Evolutionary conservation across 2,113 vertebrate species (phyloP), one percentile per base, ranked within the genome.

Genomic region (Pholis gunnellus): DNA sequence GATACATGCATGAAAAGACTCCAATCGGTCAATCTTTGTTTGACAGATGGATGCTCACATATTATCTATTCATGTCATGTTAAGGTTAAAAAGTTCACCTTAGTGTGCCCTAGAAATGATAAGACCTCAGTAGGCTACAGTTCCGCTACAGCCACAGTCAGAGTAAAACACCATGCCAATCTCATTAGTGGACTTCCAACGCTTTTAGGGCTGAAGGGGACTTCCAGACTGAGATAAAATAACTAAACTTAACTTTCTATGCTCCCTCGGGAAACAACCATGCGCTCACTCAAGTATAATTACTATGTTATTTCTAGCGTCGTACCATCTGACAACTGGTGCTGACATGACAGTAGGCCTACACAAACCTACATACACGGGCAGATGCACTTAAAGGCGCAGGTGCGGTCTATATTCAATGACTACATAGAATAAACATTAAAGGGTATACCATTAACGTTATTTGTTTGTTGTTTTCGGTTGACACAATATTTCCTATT

Each of bases 291-390:
- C 81, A 65, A 75, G 60, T 81, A 60, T 82, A 70, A 88, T 84
- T 83, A 42, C 84, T 29, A 60, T 70, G 89, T 93, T 95, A 92
- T 94, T 94, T 94, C 90, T 84, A 91, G 92, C 87, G 44, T 85
- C 76, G 71, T 82, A 91, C 74, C 88, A 86, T 87, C 87, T 91
- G 85, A 91, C 94, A 94, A 93, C 93, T 94, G 94, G 89, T 68
- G 75, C 76, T 75, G 77, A 80, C 75, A 82, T 64, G 66, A 72
- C 92, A 66, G 59, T 14, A 5, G 85, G 81, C 84, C 85, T 50
- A 34, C 40, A 59, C 65, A 69, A 22, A 80, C 83, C 46, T 56
- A 77, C 31, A 79, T 0, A 67, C 82, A 54, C 9, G 1, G 15
- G 40, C 87, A 69, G 48, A 67, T 74, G 34, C 57, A 84, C 38